Evolutionary conservation across 2,113 vertebrate species (phyloP).

Genomic region (Oostethus manadensis): DNA sequence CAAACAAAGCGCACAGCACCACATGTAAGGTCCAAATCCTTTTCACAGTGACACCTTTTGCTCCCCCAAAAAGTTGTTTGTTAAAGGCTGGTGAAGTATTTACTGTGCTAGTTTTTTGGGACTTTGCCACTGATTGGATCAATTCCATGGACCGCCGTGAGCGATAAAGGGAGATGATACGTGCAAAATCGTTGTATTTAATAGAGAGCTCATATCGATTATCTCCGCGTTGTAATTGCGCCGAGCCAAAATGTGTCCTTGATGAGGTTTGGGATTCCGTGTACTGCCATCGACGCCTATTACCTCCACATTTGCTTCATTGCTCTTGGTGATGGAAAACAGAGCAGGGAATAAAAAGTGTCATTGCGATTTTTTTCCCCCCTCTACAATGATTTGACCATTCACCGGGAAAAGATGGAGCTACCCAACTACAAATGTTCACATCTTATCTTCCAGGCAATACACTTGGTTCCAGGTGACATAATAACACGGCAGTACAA

Average conservation of each 20-base stretch:
- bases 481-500: slow-evolving; percentile 16
- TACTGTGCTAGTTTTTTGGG: slow-evolving; percentile 33
- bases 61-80: slow-evolving; percentile 21
- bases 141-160: slow-evolving; percentile 58
- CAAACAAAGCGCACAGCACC: slow-evolving; percentile 59
- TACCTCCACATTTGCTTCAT: slow-evolving; percentile 5
- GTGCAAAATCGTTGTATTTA: slow-evolving; percentile 56
- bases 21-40: slow-evolving; percentile 47
- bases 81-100: slow-evolving; percentile 31
- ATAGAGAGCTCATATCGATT: slow-evolving; percentile 52
- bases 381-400: background rate
- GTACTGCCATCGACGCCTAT: slow-evolving; percentile 9
- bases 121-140: slow-evolving; percentile 52
- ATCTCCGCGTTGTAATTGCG: slow-evolving; percentile 44
- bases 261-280: slow-evolving; percentile 55
- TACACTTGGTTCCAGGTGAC: slow-evolving; percentile 34
- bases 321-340: slow-evolving; percentile 4
- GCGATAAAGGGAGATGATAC: slow-evolving; percentile 60
- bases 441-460: slow-evolving; percentile 21
- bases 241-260: slow-evolving; percentile 38
- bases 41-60: slow-evolving; percentile 44
- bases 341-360: slow-evolving; percentile 23
- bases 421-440: background rate
- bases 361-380: slow-evolving; percentile 10
- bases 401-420: background rate